Evolutionary conservation across 2,888 invertebrate species (phyloP).

Genomic region (Melieria omissa): DNA sequence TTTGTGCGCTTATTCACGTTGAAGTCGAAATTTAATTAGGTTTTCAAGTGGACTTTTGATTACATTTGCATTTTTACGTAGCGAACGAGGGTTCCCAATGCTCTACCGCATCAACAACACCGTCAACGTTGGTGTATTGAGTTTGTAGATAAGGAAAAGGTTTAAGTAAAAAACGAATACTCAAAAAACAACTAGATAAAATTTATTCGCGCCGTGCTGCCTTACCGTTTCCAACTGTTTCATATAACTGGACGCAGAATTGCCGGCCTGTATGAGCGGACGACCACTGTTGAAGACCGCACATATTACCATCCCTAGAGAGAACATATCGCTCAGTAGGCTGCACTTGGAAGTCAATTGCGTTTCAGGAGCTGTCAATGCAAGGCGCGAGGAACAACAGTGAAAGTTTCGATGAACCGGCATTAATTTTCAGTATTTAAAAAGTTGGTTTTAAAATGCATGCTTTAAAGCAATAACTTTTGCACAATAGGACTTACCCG

Average conservation of each 20-base stretch:
- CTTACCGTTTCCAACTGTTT: slow-evolving; percentile 93
- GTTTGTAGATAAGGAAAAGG: neutral
- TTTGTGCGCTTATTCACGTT: neutral
- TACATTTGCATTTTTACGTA: slow-evolving; percentile 55
- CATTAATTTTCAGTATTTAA: no score
- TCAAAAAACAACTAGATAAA: neutral
- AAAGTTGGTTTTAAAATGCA: no score
- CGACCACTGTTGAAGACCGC: slow-evolving; percentile 92
- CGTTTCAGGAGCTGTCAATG: slow-evolving; percentile 86
- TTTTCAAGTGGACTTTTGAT: slow-evolving; percentile 59
- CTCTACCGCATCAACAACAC: no score
- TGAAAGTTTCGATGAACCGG: neutral
- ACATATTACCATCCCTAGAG: slow-evolving; percentile 93
- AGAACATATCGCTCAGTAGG: slow-evolving; percentile 95
- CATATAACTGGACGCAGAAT: slow-evolving; percentile 87
- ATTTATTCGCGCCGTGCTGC: slow-evolving; percentile 37
- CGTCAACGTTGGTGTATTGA: neutral
- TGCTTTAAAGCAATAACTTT: neutral
- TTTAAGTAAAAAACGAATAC: neutral
- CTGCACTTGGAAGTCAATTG: slow-evolving; percentile 85
- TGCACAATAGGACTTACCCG: slow-evolving; percentile 71
- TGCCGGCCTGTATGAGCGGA: slow-evolving; percentile 89
- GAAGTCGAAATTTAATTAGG: slow-evolving; percentile 57
- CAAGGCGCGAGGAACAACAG: neutral
- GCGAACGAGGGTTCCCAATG: no score